Base-by-base conservation (phyloP, 1,140 invertebrate genomes). In the Sycophila sp. region DNA sequence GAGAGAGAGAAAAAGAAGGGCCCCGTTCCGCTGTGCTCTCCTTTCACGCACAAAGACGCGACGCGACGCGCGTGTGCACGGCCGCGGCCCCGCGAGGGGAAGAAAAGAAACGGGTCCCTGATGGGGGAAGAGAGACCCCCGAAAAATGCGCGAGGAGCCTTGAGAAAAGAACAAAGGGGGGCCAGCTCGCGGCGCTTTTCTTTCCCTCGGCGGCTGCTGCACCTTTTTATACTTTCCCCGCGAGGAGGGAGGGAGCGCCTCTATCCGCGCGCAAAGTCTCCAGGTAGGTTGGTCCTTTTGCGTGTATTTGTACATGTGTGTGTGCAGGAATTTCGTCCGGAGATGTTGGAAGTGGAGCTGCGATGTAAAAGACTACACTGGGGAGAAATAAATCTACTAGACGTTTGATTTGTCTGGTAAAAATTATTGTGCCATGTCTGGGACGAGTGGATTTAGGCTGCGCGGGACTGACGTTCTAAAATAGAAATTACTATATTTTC, bases 1-100 rank as follows among this genome's bases (percentile, higher is more conserved):
- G n/a, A n/a, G n/a, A n/a, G n/a, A n/a, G n/a, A n/a, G n/a, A 19
- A 47, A 70, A 65, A 73, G 69, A 71, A 73, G 63, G 59, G 56
- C 63, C 63, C 65, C 59, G 56, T n/a, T n/a, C n/a, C n/a, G n/a
- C n/a, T n/a, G 59, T 69, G 69, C 55, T 67, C 59, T 66, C 66
- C 53, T 69, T 64, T 60, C 53, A 58, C 55, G 60, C 42, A 45
- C 47, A 65, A 69, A 69, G 51, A 69, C 24, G 34, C 62, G 63
- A 34, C 69, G 59, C 47, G 64, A 72, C 7, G 49, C 63, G 58
- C 19, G 32, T n/a, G n/a, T n/a, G n/a, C n/a, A n/a, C n/a, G n/a
- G n/a, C n/a, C n/a, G 63, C 30, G 8, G 47, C 30, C 34, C 30
- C 62, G n/a, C 42, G n/a, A 64, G 34, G 66, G 62, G 47, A 64